phyloP scores from a whole-genome alignment of 2,113 vertebrate species.

The Emberiza fucata region DNA sequence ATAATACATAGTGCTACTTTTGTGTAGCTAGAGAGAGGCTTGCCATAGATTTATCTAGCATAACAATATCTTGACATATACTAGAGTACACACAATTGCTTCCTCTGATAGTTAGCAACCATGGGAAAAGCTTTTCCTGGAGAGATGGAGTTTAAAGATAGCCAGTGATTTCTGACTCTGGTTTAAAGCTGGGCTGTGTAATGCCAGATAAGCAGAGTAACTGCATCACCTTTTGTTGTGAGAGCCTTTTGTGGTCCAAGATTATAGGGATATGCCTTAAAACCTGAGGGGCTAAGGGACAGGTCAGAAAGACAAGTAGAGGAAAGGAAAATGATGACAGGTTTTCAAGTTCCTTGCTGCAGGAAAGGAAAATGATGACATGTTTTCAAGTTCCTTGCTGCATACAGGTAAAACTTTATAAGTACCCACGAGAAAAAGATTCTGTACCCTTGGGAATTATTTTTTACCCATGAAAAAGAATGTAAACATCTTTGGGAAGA shows the following conservation, averaged over 20 bases:
- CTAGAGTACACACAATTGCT: constrained; percentile 33
- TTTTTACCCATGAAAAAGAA: background rate
- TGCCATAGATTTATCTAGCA: background rate
- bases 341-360: background rate
- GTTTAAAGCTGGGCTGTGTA: constrained; percentile 15
- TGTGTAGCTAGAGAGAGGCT: background rate
- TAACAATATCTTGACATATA: background rate
- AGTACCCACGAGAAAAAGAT: background rate
- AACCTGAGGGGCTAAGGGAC: background rate
- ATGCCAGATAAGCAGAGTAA: background rate
- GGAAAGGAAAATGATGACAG: background rate
- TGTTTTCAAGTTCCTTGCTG: background rate
- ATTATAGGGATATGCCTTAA: background rate
- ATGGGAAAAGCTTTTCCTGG: constrained; percentile 32
- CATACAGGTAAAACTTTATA: background rate
- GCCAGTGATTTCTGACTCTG: background rate
- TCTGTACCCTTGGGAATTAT: background rate
- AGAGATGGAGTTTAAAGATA: constrained; percentile 52
- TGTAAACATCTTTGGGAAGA: background rate
- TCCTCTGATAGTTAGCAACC: constrained; percentile 47
- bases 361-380: background rate
- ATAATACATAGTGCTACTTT: background rate
- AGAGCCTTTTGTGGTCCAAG: background rate
- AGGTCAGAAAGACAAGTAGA: background rate
- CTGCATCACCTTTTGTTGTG: background rate